These are phyloP conservation scores for Vanessa tameamea DNA, from an alignment of 1,140 invertebrate species.

Conservation along the genomic window DNA sequence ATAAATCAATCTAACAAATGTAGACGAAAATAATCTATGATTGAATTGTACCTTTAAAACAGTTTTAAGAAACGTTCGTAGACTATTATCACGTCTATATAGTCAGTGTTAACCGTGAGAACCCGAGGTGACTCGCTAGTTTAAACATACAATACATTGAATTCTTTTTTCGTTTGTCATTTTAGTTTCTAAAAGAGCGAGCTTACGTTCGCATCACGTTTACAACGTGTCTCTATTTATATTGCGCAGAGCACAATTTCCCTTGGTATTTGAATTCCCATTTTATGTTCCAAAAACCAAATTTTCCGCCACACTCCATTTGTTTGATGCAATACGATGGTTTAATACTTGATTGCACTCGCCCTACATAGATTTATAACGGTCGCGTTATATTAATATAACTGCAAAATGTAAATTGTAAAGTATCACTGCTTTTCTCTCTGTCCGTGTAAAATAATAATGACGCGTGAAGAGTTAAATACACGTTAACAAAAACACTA, in stretches of 20 bases:
- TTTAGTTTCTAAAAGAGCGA: slow-evolving; percentile 24
- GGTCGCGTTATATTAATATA: slow-evolving; percentile 33
- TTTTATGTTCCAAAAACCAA: slow-evolving; percentile 58
- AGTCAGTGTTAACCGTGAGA: too few relatives aligned
- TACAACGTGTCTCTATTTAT: slow-evolving; percentile 34
- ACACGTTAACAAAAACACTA: background rate
- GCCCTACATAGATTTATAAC: slow-evolving; percentile 50
- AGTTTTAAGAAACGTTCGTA: too few relatives aligned
- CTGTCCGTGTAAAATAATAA: background rate
- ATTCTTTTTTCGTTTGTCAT: slow-evolving; percentile 14
- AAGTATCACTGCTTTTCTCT: background rate
- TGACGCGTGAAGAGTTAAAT: background rate
- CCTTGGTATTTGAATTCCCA: slow-evolving; percentile 49
- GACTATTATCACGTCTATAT: too few relatives aligned
- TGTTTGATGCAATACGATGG: slow-evolving; percentile 51
- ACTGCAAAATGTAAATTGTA: slow-evolving; percentile 30
- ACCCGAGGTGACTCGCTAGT: too few relatives aligned
- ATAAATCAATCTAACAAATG: too few relatives aligned
- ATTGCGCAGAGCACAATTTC: slow-evolving; percentile 37
- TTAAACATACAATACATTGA: background rate
- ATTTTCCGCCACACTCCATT: slow-evolving; percentile 56
- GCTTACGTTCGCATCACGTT: slow-evolving; percentile 19
- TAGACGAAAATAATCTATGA: too few relatives aligned
- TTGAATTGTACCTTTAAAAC: too few relatives aligned
- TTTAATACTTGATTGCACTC: slow-evolving; percentile 55